Conservation (phyloP, 2,797 vertebrate genomes). For the Varecia variegata region DNA sequence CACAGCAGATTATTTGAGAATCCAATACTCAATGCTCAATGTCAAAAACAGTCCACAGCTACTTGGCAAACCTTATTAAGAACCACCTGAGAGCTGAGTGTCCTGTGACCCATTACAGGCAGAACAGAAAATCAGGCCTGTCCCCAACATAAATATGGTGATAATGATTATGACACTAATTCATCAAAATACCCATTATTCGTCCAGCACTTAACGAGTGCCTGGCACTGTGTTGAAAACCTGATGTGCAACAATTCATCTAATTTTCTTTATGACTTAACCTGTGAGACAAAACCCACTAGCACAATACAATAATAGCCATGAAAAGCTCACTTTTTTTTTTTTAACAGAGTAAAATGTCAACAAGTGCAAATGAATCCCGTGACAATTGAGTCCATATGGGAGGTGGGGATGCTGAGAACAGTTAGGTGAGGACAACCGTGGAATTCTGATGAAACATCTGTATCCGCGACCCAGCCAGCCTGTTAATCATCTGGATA, state of each 20-base stretch:
- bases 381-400: background rate
- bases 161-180: background rate
- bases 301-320: background rate
- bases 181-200: background rate
- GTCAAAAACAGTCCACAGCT: background rate
- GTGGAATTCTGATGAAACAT: background rate
- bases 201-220: background rate
- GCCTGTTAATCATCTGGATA: background rate
- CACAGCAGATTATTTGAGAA: background rate
- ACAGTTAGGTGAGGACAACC: background rate
- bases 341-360: conserved; percentile 43
- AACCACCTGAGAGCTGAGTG: background rate
- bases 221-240: background rate
- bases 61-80: background rate
- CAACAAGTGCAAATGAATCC: conserved; percentile 48
- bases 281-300: conserved; percentile 18
- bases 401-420: background rate
- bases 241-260: background rate
- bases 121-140: background rate
- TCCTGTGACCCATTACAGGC: background rate
- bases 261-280: conserved; percentile 41
- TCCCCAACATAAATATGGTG: background rate
- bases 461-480: background rate
- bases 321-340: background rate
- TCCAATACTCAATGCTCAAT: background rate